Evolutionary conservation across 2,888 invertebrate species (phyloP), one percentile per base, ranked within the genome.

Genomic region (Macaria liturata): DNA sequence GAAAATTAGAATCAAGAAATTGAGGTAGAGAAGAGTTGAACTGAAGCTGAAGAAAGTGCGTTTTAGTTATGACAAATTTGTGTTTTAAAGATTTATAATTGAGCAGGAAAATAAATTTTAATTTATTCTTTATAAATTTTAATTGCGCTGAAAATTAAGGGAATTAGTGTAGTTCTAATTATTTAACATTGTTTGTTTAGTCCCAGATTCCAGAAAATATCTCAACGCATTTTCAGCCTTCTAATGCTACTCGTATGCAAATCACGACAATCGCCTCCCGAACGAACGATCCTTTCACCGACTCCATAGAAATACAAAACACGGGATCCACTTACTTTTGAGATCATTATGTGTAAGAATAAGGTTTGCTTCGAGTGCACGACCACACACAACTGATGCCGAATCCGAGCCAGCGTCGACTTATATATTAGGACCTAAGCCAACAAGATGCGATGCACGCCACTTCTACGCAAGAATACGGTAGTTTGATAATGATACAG

Each of bases 371-470:
- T 84, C 84, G 89, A 84, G 76, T 81, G 87, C 87, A 80, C 86
- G 84, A 87, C 84, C 84, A 87, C 89, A 90, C 91, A 88, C 91
- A 82, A 91, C 91, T 91, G 90, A 84, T 91, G 83, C 73, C 74
- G 80, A 83, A 42, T 71, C 72, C 78, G 72, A 70, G 76, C 68
- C 75, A 70, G 71, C 79, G 74, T 66, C 79, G 80, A 83, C 91
- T 91, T 91, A 86, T 91, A 91, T 91, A 91, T 90, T 83, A 81
- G 83, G 60, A 65, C 55, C 61, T 80, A 81, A 77, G 81, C 80
- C 75, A 72, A 75, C 75, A 81, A 89, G 90, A 90, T 87, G 87
- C 83, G 80, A 79, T 75, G 83, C 76, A 78, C 79, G 75, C 79
- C 71, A 76, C 65, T 75, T 81, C 78, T 81, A 85, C 84, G 89